Conservation (phyloP, 2,113 vertebrate species). For the Periophthalmodon schlosseri region DNA sequence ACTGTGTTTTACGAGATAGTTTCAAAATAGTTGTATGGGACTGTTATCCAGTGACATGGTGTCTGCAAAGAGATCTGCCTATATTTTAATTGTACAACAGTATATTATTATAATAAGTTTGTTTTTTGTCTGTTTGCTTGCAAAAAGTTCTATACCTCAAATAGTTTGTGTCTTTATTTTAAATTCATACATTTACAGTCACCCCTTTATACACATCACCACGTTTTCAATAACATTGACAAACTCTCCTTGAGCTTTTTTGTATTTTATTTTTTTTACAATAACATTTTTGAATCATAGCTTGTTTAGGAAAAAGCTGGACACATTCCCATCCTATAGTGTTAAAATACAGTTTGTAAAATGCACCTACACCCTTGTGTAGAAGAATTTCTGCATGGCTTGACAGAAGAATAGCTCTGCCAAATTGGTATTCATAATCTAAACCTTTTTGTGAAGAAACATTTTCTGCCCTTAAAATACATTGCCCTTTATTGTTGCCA, state of each 20-base stretch:
- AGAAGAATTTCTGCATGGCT: not conserved
- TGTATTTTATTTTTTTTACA: too few species aligned
- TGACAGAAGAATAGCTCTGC: not conserved
- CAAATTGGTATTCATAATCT: constrained; percentile 8
- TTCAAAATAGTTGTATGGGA: not conserved
- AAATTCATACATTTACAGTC: too few species aligned
- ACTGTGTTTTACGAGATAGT: not conserved
- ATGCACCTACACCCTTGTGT: not conserved
- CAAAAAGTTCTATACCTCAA: not conserved
- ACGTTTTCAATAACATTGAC: too few species aligned
- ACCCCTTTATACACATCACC: too few species aligned
- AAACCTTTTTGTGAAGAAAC: constrained; percentile 10
- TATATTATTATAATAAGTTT: not conserved
- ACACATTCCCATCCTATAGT: too few species aligned
- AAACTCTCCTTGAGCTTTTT: too few species aligned
- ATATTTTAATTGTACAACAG: not conserved
- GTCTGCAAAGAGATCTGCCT: not conserved
- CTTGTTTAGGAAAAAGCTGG: too few species aligned
- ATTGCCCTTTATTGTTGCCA: constrained; percentile 13
- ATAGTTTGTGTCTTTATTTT: too few species aligned
- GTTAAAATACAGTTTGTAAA: not conserved
- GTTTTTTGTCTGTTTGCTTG: not conserved
- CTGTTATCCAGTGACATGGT: not conserved
- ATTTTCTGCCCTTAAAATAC: constrained; percentile 5
- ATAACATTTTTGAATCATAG: too few species aligned